These are phyloP conservation scores for Chloropsis cyanopogon DNA, from an alignment of 2,113 vertebrate genomes.

Conservation along the genomic window DNA sequence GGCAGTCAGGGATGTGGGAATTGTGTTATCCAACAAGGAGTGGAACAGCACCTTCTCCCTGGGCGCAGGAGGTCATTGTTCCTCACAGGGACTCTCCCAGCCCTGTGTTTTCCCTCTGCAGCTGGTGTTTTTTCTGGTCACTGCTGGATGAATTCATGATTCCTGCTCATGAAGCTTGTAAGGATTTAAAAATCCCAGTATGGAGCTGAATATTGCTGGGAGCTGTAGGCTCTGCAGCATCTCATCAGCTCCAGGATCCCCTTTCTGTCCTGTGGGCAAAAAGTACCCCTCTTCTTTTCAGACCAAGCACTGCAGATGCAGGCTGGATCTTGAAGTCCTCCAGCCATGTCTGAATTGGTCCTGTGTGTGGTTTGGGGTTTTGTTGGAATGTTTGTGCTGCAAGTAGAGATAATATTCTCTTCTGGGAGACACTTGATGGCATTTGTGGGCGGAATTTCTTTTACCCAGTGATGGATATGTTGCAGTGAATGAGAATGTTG, in stretches of 20 bases:
- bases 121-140: background rate
- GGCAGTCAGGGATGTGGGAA: background rate
- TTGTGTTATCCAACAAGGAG: background rate
- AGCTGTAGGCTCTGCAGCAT: background rate
- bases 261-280: background rate
- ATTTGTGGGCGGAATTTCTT: background rate
- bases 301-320: background rate
- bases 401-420: background rate
- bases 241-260: background rate
- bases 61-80: background rate
- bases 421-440: background rate
- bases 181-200: background rate
- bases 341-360: background rate
- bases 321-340: background rate
- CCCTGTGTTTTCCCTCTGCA: background rate
- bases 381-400: background rate
- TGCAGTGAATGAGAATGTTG: background rate
- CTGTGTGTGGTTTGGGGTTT: background rate
- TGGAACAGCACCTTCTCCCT: background rate
- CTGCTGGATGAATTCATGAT: background rate
- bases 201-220: background rate
- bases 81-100: background rate
- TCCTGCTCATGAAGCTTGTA: background rate
- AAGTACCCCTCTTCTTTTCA: background rate
- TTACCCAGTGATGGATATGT: background rate